These are phyloP conservation scores for Nautilus pompilius DNA, from an alignment of 1,140 invertebrate genomes.

Conservation along the genomic window DNA sequence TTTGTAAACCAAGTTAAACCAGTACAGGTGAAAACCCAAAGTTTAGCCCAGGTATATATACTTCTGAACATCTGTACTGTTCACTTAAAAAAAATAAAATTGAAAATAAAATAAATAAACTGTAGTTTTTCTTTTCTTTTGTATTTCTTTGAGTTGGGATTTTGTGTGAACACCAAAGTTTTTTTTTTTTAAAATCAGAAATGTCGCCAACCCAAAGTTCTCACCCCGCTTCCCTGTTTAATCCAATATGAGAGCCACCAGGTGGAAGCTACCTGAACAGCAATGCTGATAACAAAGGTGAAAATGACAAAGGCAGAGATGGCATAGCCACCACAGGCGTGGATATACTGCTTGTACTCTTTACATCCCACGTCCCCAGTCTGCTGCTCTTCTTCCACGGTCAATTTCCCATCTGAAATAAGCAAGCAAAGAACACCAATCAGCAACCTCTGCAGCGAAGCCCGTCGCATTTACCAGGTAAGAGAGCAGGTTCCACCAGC, in stretches of 20 bases:
- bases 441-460: background rate
- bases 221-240: constrained; percentile 56
- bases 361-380: constrained; percentile 55
- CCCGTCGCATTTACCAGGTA: too few species aligned
- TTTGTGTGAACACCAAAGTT: too few species aligned
- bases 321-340: constrained; percentile 63
- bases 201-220: background rate
- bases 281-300: constrained; percentile 63
- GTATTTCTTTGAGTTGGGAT: too few species aligned
- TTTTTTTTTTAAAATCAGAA: too few species aligned
- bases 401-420: constrained; percentile 44
- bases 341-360: constrained; percentile 61
- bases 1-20: too few species aligned
- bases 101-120: too few species aligned
- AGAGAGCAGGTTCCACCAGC: too few species aligned
- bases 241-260: constrained; percentile 73
- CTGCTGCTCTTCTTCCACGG: constrained; percentile 57
- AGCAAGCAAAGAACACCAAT: constrained; percentile 8
- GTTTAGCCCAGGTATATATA: too few species aligned
- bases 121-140: too few species aligned
- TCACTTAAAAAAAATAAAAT: too few species aligned
- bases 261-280: constrained; percentile 62
- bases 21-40: too few species aligned
- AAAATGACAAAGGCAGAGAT: constrained; percentile 59
- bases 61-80: too few species aligned